A percentile compares a stretch with the other conserved stretches of the same genome.
These are phyloP conservation scores for Nipponia nippon DNA, from an alignment of 2,113 vertebrate species.

Conservation along the genomic window DNA sequence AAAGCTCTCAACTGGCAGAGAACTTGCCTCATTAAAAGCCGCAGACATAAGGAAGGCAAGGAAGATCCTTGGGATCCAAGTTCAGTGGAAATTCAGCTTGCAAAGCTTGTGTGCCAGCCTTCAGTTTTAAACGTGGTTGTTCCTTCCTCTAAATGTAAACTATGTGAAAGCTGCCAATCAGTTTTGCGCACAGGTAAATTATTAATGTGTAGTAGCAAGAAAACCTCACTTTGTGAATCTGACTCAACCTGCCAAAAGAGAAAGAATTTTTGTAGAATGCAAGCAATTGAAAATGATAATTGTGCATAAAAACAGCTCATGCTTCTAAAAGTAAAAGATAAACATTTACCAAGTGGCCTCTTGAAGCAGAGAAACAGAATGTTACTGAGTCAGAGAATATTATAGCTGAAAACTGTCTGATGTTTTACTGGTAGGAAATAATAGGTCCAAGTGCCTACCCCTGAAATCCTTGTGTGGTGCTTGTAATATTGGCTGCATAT, in stretches of 20 bases:
- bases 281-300: background rate
- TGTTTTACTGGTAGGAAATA: background rate
- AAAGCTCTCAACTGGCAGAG: background rate
- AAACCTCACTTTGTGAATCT: background rate
- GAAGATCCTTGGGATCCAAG: background rate
- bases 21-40: background rate
- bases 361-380: background rate
- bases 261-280: background rate
- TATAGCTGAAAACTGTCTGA: background rate
- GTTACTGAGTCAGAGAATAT: background rate
- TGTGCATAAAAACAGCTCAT: background rate
- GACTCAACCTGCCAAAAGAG: background rate
- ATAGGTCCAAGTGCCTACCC: background rate
- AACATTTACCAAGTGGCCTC: constrained; percentile 31
- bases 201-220: background rate
- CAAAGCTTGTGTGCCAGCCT: background rate
- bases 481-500: background rate
- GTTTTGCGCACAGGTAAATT: background rate
- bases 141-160: background rate
- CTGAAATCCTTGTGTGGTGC: background rate
- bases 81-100: background rate
- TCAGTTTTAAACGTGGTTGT: background rate
- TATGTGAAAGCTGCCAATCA: background rate
- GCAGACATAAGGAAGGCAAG: background rate
- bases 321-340: constrained; percentile 9